phyloP scores from a whole-genome alignment of 2,888 invertebrate genomes.

The Caenorhabditis wallacei region DNA sequence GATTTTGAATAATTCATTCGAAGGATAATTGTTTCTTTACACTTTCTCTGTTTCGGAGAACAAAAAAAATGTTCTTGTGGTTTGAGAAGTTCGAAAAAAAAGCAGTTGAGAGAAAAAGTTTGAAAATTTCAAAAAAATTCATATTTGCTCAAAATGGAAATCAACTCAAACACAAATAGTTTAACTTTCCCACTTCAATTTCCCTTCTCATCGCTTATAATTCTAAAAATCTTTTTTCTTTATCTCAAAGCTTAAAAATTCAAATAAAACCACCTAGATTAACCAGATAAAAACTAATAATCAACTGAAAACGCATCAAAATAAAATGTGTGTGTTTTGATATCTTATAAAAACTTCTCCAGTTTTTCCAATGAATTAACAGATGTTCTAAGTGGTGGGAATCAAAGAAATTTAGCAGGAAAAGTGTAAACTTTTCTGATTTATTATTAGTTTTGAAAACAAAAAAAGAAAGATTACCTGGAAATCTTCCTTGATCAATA shows the following conservation, averaged over 20 bases:
- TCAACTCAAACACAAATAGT: constrained; percentile 5
- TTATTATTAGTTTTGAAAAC: neutral
- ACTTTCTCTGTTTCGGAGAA: constrained; percentile 3
- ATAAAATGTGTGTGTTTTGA: constrained; percentile 4
- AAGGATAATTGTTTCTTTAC: constrained; percentile 24
- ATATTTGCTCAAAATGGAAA: constrained; percentile 8
- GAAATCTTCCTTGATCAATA: constrained; percentile 71
- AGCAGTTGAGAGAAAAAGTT: neutral
- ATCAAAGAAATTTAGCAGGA: neutral
- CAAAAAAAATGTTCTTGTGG: neutral
- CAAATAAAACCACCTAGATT: no score
- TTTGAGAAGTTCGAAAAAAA: neutral
- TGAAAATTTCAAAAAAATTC: neutral
- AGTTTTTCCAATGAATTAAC: constrained; percentile 5
- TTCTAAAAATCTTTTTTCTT: no score
- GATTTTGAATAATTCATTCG: constrained; percentile 20
- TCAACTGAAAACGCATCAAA: constrained; percentile 1
- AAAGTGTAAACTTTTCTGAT: neutral
- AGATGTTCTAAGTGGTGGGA: constrained; percentile 6
- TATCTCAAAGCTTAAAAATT: no score
- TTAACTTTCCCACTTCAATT: neutral
- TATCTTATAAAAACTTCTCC: constrained; percentile 10
- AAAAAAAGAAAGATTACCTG: constrained; percentile 54
- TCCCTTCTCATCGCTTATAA: no score
- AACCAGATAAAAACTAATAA: neutral